These are phyloP conservation scores for Aplidium turbinatum DNA, from an alignment of 23 tunicate genomes.

Conservation along the genomic window DNA sequence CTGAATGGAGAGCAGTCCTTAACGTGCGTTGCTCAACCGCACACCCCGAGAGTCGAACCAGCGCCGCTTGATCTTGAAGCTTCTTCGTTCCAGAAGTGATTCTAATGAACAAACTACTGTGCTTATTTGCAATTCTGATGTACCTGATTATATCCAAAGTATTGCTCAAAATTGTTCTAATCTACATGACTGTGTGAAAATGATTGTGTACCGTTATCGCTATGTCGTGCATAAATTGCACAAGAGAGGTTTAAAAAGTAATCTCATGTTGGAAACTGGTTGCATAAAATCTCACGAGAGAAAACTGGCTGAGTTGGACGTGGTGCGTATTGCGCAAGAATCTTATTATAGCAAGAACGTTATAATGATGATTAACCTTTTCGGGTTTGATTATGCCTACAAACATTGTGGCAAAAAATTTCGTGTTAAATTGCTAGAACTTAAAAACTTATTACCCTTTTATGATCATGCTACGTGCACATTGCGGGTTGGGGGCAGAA, in stretches of 20 bases:
- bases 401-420: background rate
- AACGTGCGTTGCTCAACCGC: too few relatives aligned
- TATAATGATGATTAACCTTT: background rate
- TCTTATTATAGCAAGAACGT: background rate
- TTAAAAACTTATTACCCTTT: conserved; percentile 14
- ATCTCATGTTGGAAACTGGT: too few relatives aligned
- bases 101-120: too few relatives aligned
- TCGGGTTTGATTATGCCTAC: background rate
- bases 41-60: too few relatives aligned
- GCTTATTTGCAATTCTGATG: too few relatives aligned
- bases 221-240: conserved; percentile 16
- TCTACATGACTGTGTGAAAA: conserved; percentile 7
- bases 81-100: too few relatives aligned
- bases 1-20: too few relatives aligned
- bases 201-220: conserved; percentile 23
- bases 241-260: too few relatives aligned
- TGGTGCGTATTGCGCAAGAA: conserved; percentile 21
- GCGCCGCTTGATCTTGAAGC: too few relatives aligned
- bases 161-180: conserved; percentile 6
- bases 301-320: background rate
- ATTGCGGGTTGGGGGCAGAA: conserved; percentile 29
- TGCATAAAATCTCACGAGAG: background rate
- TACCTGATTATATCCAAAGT: conserved; percentile 9
- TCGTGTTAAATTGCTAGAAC: background rate
- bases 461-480: background rate